Evolutionary conservation across 2,113 vertebrate species (phyloP), one percentile per base, ranked within the genome.

Genomic region (Aplodontia rufa): DNA sequence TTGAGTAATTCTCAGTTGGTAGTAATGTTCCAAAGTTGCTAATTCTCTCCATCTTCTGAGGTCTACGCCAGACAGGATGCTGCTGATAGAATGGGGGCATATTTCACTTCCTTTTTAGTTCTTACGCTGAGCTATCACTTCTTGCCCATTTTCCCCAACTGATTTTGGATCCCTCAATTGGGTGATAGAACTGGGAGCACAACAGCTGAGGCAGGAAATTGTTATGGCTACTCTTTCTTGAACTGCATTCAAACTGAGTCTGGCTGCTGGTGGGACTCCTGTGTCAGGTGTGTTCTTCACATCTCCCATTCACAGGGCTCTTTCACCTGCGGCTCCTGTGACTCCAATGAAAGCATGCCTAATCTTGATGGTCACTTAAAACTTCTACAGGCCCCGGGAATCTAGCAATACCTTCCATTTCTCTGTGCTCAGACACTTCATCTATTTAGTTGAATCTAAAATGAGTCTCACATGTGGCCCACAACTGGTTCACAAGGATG

Each of bases 111-210:
- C 30, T 45, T 42, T 12, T 28, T 28, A 5, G 17, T 51, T 11
- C 8, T 12, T 20, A 60, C 7, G 30, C 22, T 47, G 4, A 3
- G 3, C 17, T 2, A 2, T n/a, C 26, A 19, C 1, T 62, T 60
- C 72, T 83, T 37, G 3, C 1, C 9, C 30, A 22, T n/a, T 22
- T 4, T 66, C 11, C 19, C 2, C 16, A 60, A 37, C 6, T 75
- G 8, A 4, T 58, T 72, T 95, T 24, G 64, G 10, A 45, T 35
- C 3, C 49, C 5, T 37, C 24, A 1, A 8, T n/a, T 17, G 20
- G 1, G 24, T 19, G 9, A 64, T 72, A 62, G 35, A 72, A 32
- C 35, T n/a, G 30, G 16, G 42, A 45, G 2, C 11, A 9, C 16
- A 4, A 66, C 14, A n/a, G 13, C 66, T 51, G 3, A 32, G 14